These are phyloP conservation scores for Seladonia tumulorum DNA, from an alignment of 2,888 invertebrate species.

Conservation along the genomic window DNA sequence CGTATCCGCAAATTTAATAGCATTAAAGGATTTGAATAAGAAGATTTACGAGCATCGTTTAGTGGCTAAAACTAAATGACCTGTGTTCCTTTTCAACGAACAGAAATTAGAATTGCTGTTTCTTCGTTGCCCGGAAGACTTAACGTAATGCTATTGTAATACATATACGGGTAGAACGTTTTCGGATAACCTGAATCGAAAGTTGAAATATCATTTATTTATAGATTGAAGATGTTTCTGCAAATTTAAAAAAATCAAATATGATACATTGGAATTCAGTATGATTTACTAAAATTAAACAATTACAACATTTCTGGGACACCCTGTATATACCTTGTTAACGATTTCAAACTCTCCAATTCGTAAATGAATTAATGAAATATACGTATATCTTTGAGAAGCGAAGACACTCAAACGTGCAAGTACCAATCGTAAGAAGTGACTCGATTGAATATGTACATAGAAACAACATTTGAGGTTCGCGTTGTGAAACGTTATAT, in stretches of 20 bases:
- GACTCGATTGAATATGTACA: no score
- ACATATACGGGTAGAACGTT: not conserved
- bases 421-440: no score
- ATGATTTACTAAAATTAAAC: no score
- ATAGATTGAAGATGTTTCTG: not conserved
- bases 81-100: not conserved
- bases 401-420: no score
- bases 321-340: no score
- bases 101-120: not conserved
- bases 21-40: constrained; percentile 27
- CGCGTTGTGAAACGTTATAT: not conserved
- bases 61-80: constrained; percentile 2
- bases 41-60: constrained; percentile 16
- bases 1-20: constrained; percentile 22
- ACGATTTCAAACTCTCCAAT: no score
- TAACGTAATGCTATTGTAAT: not conserved
- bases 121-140: not conserved
- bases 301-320: no score
- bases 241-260: not conserved
- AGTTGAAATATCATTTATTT: not conserved
- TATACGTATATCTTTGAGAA: no score
- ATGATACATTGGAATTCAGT: no score
- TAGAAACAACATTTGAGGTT: not conserved
- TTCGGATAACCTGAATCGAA: not conserved
- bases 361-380: no score